Percentiles rank a stretch among this genome's conserved stretches.
These are phyloP conservation scores for Haliaeetus leucogaster DNA, from an alignment of 2,113 vertebrate species.

Conservation along the genomic window DNA sequence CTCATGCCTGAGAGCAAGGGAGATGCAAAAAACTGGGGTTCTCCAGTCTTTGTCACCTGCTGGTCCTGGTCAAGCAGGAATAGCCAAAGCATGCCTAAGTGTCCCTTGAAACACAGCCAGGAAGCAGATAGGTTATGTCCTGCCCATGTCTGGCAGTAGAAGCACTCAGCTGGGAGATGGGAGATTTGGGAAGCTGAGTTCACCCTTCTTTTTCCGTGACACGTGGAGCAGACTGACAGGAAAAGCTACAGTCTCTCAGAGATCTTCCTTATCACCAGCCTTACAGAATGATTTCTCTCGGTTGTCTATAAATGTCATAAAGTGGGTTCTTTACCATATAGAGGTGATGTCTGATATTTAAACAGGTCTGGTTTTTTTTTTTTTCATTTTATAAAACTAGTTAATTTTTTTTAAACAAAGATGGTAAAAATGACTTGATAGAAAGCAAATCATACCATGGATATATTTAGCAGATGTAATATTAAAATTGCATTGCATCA, in stretches of 20 bases:
- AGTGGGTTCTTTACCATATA: accelerated
- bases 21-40: too few relatives aligned
- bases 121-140: too few relatives aligned
- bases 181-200: not conserved
- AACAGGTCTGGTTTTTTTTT: not conserved
- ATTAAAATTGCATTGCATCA: not conserved
- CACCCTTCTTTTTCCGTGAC: not conserved
- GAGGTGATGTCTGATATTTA: not conserved
- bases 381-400: not conserved
- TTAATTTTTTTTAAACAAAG: not conserved
- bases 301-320: not conserved
- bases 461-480: not conserved
- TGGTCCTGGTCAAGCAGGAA: too few relatives aligned
- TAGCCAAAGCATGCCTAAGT: too few relatives aligned
- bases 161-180: too few relatives aligned
- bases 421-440: not conserved
- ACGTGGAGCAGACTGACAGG: not conserved
- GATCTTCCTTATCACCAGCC: not conserved
- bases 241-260: not conserved
- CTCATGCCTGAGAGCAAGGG: too few relatives aligned
- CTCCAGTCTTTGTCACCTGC: too few relatives aligned
- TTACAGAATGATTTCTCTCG: not conserved
- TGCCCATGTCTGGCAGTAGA: too few relatives aligned
- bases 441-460: not conserved
- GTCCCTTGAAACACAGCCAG: too few relatives aligned